Evolutionary conservation across 1,140 invertebrate genomes (phyloP), one percentile per base, ranked within the genome.

Genomic region (Sarcophaga bullata): DNA sequence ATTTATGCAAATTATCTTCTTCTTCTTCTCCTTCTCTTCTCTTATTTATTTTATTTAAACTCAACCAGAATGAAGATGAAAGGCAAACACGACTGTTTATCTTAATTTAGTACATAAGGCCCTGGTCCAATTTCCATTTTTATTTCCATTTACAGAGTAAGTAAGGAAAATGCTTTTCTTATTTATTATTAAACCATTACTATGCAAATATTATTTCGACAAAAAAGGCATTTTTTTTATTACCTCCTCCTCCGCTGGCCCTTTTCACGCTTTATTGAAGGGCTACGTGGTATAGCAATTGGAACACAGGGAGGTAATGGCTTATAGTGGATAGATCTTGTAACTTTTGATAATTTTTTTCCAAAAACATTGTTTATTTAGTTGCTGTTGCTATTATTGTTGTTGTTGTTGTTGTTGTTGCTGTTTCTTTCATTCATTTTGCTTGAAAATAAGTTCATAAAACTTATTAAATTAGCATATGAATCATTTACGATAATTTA

Each of bases 381-480:
- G 25, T 37, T 37, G 1, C 25, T 37, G 4, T 37, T 37, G 4
- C 4, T 37, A 4, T 37, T 37, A 4, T 37, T 37, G 25, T 37
- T 37, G 1, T 37, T 37, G 25, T 4, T 37, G 25, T 37, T 37
- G 1, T 37, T 37, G 25, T 37, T 37, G 25, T 37, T 37, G n/a
- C n/a, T n/a, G n/a, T n/a, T n/a, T n/a, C 15, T 17, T 68, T 17
- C 3, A 17, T 17, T 15, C 54, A 1, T 62, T n/a, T 11, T 62
- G 8, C 15, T 68, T 6, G 8, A 19, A 68, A 68, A 68, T 68
- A 81, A 81, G 80, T 72, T 58, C 54, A 58, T 58, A 81, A 62
- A 76, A 49, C 37, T 76, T 76, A 82, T 82, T 75, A 54, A 82
- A 82, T 82, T 82, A 68, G 81, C 81, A 82, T 82, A 82, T 68